Conservation (phyloP, 1,140 invertebrate genomes). For the Marisa cornuarietis region DNA sequence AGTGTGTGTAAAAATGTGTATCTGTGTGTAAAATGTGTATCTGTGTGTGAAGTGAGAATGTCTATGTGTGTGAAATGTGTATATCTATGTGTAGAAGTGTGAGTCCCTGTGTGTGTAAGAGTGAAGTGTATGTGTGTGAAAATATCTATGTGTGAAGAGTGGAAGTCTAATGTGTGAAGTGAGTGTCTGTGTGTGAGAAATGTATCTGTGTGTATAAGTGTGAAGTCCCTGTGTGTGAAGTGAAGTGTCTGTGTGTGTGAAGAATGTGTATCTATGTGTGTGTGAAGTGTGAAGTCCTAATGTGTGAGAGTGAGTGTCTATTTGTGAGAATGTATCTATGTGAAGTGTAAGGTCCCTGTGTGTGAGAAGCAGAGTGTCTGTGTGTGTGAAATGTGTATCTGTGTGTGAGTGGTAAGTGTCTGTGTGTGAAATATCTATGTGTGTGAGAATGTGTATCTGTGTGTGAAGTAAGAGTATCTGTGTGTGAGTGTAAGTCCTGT, state of each 20-base stretch:
- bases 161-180: slow-evolving; percentile 2
- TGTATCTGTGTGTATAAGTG: neutral
- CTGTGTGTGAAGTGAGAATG: too few relatives aligned
- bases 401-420: neutral
- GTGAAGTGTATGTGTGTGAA: neutral
- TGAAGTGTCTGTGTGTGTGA: too few relatives aligned
- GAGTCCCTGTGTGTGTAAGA: too few relatives aligned
- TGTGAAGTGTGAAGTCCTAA: too few relatives aligned
- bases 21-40: too few relatives aligned
- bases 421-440: too few relatives aligned
- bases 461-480: neutral
- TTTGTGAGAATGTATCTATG: neutral
- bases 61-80: too few relatives aligned
- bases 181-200: neutral
- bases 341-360: slow-evolving; percentile 4
- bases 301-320: slow-evolving; percentile 6
- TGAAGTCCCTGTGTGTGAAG: neutral
- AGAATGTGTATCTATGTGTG: too few relatives aligned
- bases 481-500: neutral
- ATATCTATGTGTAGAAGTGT: too few relatives aligned
- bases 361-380: too few relatives aligned
- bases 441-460: too few relatives aligned
- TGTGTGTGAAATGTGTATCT: neutral
- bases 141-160: neutral
- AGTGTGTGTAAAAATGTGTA: too few relatives aligned